Evolutionary conservation across 2,113 vertebrate genomes (phyloP).

Genomic region (Pelusios castaneus): DNA sequence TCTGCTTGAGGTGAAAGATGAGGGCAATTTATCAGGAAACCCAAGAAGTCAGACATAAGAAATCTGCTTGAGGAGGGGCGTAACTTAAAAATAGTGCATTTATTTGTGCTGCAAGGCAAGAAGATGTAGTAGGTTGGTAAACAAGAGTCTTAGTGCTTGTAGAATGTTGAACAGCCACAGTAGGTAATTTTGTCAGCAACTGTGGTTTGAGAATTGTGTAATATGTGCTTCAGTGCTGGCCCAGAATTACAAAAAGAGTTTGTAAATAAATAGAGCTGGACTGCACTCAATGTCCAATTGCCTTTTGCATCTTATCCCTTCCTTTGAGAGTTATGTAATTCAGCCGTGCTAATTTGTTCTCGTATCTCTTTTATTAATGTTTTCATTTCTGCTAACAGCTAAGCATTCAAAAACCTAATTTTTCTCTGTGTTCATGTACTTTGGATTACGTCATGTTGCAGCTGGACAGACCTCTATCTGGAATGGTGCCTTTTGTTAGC

Average conservation of each 20-base stretch:
- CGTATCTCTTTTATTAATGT: background rate
- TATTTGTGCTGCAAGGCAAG: slow-evolving; percentile 60
- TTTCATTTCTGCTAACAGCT: background rate
- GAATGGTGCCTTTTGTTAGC: background rate
- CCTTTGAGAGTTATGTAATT: background rate
- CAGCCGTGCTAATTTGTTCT: background rate
- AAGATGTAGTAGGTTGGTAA: slow-evolving; percentile 46
- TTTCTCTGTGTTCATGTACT: background rate
- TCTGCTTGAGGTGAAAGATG: slow-evolving; percentile 75
- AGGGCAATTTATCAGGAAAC: slow-evolving; percentile 68
- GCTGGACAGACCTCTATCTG: background rate
- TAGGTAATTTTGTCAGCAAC: slow-evolving; percentile 37
- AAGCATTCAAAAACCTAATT: background rate
- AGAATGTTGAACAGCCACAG: slow-evolving; percentile 21
- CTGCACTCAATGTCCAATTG: background rate
- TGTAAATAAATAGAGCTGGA: background rate
- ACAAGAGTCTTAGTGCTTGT: slow-evolving; percentile 12
- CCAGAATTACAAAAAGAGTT: slow-evolving; percentile 44
- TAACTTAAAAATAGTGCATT: slow-evolving; percentile 53
- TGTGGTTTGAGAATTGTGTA: slow-evolving; percentile 32
- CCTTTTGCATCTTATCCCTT: background rate
- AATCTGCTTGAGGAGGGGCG: slow-evolving; percentile 65
- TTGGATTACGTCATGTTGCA: background rate
- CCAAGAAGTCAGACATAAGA: slow-evolving; percentile 54
- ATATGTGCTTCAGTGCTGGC: background rate